Evolutionary conservation across 2,113 vertebrate genomes (phyloP).

Genomic region (Leptodactylus fuscus): DNA sequence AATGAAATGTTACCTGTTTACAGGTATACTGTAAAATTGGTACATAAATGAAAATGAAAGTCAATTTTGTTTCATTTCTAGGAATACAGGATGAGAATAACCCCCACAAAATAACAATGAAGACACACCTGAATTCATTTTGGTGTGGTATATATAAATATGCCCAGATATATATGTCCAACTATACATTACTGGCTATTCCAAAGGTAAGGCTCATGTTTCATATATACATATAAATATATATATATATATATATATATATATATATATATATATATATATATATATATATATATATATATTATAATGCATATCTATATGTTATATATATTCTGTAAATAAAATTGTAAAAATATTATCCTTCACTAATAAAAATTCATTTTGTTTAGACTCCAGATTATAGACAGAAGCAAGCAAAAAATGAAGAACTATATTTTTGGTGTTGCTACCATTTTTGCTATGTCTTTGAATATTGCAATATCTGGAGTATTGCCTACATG

Average conservation of each 20-base stretch:
- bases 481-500: not conserved
- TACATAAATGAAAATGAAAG: constrained; percentile 39
- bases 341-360: too few species aligned
- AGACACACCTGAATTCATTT: constrained; percentile 14
- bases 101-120: not conserved
- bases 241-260: not conserved
- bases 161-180: too few species aligned
- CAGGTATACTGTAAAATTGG: too few species aligned
- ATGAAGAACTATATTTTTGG: not conserved
- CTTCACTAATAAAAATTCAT: too few species aligned
- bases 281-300: too few species aligned
- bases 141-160: not conserved
- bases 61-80: constrained; percentile 32
- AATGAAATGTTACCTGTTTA: too few species aligned
- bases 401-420: not conserved
- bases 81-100: not conserved
- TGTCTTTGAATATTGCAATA: not conserved
- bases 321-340: not conserved
- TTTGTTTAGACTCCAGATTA: not conserved
- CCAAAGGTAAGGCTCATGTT: not conserved
- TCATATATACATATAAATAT: not conserved
- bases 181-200: not conserved
- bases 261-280: not conserved
- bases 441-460: not conserved
- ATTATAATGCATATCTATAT: too few species aligned